Evolutionary conservation across 2,888 invertebrate genomes (phyloP).

Genomic region (Platycnemis pennipes): DNA sequence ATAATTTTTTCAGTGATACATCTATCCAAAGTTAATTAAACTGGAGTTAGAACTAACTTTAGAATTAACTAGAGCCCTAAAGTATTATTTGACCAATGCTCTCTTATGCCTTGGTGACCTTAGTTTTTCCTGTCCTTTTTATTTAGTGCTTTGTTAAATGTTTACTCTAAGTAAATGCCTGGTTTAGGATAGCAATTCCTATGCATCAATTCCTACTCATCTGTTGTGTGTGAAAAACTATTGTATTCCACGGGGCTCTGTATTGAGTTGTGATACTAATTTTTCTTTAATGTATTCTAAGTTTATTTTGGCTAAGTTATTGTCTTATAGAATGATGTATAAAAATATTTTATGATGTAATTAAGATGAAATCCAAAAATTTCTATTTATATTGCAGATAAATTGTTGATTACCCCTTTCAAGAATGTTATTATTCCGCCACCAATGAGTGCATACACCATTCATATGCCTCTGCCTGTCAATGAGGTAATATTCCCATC

Average conservation of each 20-base stretch:
- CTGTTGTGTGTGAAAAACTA: no score
- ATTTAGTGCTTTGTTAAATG: neutral
- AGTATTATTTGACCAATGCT: neutral
- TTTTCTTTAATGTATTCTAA: no score
- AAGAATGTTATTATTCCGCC: constrained; percentile 89
- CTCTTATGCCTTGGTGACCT: neutral
- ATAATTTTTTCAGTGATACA: constrained; percentile 20
- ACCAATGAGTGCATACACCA: constrained; percentile 86
- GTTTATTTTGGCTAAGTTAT: no score
- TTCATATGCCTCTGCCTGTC: constrained; percentile 82
- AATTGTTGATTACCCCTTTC: constrained; percentile 87
- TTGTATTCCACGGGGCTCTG: no score
- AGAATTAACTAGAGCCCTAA: neutral
- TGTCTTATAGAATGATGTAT: no score
- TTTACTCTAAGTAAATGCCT: no score
- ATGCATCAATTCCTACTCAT: constrained; percentile 42
- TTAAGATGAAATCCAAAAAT: neutral
- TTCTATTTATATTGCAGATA: constrained; percentile 77
- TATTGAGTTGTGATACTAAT: no score
- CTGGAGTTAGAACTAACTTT: no score
- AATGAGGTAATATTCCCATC: constrained; percentile 84
- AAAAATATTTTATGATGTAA: no score
- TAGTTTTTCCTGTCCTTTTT: no score
- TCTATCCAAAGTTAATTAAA: no score
- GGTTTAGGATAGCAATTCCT: no score